Conservation (phyloP, 2,113 vertebrate genomes). For the Pelvicachromis taeniatus region DNA sequence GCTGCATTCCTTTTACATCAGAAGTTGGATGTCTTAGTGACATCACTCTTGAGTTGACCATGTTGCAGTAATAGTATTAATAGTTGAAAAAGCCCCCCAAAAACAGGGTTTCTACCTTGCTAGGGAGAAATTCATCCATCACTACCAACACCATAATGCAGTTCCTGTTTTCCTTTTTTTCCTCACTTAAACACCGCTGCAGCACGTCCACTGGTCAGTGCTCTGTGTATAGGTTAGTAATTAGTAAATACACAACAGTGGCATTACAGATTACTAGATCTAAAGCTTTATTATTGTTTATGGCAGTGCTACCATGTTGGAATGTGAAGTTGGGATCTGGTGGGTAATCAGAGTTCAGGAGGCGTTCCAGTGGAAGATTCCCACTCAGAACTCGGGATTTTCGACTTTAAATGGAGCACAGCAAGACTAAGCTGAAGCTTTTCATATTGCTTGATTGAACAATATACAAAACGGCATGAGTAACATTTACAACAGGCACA, state of each 20-base stretch:
- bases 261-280: neutral
- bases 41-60: neutral
- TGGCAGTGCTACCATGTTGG: neutral
- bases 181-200: neutral
- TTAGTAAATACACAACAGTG: neutral
- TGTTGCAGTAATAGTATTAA: neutral
- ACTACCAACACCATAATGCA: no score
- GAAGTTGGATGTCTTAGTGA: neutral
- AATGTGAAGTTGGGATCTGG: neutral
- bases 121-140: neutral
- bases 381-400: neutral
- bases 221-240: neutral
- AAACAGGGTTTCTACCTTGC: neutral
- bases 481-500: neutral
- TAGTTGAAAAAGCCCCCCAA: neutral
- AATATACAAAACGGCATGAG: neutral
- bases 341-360: neutral
- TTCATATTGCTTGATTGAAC: neutral
- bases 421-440: neutral
- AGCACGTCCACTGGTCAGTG: neutral
- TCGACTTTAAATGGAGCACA: neutral
- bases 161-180: neutral
- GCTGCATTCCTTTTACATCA: neutral
- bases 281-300: neutral
- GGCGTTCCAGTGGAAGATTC: neutral